These are phyloP conservation scores for Platerodrilus igneus DNA, from an alignment of 2,888 invertebrate genomes.

Conservation along the genomic window DNA sequence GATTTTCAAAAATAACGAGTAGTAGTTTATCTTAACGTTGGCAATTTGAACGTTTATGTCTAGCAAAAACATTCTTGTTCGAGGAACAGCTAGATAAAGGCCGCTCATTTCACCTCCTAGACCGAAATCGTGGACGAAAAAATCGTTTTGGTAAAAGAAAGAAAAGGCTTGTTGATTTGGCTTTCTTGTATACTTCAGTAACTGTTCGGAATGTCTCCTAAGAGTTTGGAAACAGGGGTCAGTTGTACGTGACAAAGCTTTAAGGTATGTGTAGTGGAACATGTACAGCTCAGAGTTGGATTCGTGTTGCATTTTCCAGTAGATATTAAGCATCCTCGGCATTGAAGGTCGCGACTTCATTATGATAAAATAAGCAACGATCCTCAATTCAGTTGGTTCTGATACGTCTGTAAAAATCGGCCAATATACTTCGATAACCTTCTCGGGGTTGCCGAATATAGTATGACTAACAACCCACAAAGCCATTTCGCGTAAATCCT, in stretches of 20 bases:
- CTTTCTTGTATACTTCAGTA: constrained; percentile 39
- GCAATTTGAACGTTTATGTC: constrained; percentile 22
- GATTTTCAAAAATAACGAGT: constrained; percentile 24
- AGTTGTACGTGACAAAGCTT: constrained; percentile 20
- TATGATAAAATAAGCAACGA: constrained; percentile 1
- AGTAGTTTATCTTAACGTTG: constrained; percentile 21
- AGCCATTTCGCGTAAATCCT: constrained; percentile 45
- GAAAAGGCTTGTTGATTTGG: constrained; percentile 36
- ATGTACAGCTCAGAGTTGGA: constrained; percentile 2
- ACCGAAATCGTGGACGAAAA: constrained; percentile 44
- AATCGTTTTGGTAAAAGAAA: constrained; percentile 43
- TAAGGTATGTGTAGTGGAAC: constrained; percentile 5
- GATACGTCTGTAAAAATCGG: constrained; percentile 1
- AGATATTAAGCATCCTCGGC: not conserved
- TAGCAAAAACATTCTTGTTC: constrained; percentile 20
- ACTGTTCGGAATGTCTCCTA: constrained; percentile 38
- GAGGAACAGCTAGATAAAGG: constrained; percentile 28
- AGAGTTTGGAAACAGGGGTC: constrained; percentile 44
- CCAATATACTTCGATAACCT: not conserved
- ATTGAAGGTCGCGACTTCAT: constrained; percentile 1
- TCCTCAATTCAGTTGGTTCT: not conserved
- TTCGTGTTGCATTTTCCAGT: constrained; percentile 3
- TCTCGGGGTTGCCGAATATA: constrained; percentile 4
- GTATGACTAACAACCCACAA: constrained; percentile 45
- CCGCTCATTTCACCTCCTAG: constrained; percentile 41